Percentiles rank a stretch among this genome's conserved stretches.
Conservation (phyloP, 2,888 invertebrate species). For the Tanytarsus gracilentus region DNA sequence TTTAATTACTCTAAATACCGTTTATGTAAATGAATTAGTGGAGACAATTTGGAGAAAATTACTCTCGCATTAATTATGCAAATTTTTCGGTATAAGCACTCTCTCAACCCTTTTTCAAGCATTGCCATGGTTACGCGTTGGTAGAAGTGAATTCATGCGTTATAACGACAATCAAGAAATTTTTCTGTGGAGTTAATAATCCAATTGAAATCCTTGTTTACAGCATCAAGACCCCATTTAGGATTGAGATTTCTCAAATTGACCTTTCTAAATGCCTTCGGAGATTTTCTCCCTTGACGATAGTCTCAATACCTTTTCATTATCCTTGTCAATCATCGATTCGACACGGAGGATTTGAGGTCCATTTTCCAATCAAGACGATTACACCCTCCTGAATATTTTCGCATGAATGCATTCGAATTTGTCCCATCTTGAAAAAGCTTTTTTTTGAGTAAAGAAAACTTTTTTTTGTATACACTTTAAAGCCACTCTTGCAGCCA, state of each 20-base stretch:
- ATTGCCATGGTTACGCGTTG: not conserved
- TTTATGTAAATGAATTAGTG: constrained; percentile 6
- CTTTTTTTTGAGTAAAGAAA: not conserved
- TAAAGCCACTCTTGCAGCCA: too few relatives aligned
- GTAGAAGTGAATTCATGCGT: not conserved
- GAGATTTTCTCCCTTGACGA: not conserved
- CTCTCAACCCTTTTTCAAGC: not conserved
- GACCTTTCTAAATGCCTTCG: not conserved
- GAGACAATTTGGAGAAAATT: constrained; percentile 12
- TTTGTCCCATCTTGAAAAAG: not conserved
- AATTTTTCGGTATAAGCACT: constrained; percentile 8
- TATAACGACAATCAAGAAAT: not conserved
- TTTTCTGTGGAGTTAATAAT: not conserved
- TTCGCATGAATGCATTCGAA: too few relatives aligned
- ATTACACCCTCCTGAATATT: not conserved
- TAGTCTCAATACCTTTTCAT: not conserved
- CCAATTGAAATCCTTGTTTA: constrained; percentile 15
- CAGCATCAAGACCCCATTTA: not conserved
- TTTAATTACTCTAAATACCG: too few relatives aligned
- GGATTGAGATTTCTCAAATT: not conserved
- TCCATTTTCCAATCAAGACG: not conserved
- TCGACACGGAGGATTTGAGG: too few relatives aligned
- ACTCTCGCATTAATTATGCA: constrained; percentile 14
- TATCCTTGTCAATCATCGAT: not conserved
- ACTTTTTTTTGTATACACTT: too few relatives aligned